phyloP scores from a whole-genome alignment of 1,140 invertebrate genomes.

The Teleogryllus occipitalis region DNA sequence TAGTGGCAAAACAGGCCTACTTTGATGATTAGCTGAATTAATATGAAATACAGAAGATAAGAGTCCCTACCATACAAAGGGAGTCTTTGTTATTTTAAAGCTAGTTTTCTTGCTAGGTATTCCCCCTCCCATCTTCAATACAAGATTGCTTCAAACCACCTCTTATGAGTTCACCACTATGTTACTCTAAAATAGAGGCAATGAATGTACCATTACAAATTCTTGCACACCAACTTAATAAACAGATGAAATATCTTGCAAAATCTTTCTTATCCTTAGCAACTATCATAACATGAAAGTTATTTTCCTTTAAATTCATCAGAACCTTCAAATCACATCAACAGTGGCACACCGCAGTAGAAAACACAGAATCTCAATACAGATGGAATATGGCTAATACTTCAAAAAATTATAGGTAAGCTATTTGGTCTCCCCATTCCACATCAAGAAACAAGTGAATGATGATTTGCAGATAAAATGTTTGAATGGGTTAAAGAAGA shows the following conservation, averaged over 20 bases:
- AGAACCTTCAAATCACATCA: background rate
- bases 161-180: background rate
- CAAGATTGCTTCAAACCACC: background rate
- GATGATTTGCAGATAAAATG: background rate
- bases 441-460: background rate
- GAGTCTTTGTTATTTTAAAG: conserved; percentile 5
- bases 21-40: background rate
- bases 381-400: background rate
- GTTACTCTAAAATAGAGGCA: background rate
- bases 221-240: background rate
- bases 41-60: background rate
- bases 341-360: background rate
- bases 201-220: background rate
- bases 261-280: background rate
- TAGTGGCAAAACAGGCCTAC: background rate
- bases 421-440: background rate
- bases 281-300: background rate
- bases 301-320: background rate
- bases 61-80: background rate
- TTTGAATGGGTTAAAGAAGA: background rate
- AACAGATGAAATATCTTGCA: background rate
- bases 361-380: background rate
- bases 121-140: background rate
- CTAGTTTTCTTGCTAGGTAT: background rate
- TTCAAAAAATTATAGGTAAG: background rate